A percentile compares a stretch with the other conserved stretches of the same genome.
Evolutionary conservation across 2,113 vertebrate genomes (phyloP).

Genomic region (Misgurnus mizolepis): DNA sequence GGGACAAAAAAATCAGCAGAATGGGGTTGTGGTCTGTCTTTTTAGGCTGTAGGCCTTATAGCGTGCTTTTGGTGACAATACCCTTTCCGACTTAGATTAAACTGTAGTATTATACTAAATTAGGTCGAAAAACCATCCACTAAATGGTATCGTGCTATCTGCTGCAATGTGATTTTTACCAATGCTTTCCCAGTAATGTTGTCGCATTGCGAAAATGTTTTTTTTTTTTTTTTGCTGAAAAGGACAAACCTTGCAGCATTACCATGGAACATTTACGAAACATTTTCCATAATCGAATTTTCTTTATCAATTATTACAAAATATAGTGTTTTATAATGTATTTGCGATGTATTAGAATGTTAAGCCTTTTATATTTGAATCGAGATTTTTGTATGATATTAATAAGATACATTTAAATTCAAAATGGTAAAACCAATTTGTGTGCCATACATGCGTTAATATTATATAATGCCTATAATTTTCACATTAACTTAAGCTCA

Average conservation of each 20-base stretch:
- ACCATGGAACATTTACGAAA: neutral
- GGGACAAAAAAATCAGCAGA: slow-evolving; percentile 56
- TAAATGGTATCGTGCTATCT: neutral
- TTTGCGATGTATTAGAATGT: no score
- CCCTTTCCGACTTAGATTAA: slow-evolving; percentile 56
- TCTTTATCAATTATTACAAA: neutral
- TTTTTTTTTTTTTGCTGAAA: no score
- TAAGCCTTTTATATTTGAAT: no score
- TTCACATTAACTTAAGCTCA: neutral
- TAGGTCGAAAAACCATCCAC: no score
- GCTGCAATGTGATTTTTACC: neutral
- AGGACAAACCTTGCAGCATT: no score
- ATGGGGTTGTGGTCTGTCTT: slow-evolving; percentile 34
- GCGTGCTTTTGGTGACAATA: slow-evolving; percentile 13
- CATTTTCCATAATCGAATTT: neutral
- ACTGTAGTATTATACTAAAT: slow-evolving; percentile 45
- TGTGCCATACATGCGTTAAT: no score
- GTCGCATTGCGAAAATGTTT: slow-evolving; percentile 69
- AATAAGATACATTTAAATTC: no score
- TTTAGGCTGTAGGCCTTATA: slow-evolving; percentile 35
- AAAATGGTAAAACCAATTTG: no score
- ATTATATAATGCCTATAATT: neutral
- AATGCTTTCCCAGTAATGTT: slow-evolving; percentile 9
- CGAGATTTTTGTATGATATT: no score
- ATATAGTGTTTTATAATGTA: no score